Evolutionary conservation across 2,113 vertebrate genomes (phyloP), one percentile per base, ranked within the genome.

Genomic region (Mormoops blainvillei): DNA sequence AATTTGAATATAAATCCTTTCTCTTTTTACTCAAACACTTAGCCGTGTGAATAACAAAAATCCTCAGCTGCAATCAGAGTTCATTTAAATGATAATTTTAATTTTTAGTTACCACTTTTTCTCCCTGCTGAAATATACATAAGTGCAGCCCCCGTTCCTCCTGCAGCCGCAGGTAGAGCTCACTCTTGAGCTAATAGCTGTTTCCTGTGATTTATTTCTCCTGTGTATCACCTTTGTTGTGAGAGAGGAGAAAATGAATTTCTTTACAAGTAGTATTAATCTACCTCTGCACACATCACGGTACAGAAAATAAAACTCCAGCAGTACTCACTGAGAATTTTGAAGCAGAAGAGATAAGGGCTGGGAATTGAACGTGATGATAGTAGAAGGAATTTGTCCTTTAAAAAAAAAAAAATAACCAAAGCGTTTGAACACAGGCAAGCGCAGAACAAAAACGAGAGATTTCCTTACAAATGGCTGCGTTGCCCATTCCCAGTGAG

Each of bases 51-150:
- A 93, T 77, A 81, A 92, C 70, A 87, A 67, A 97, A 97, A 52
- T 54, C 31, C 15, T 83, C 89, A 65, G 28, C 48, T 18, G 70
- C 93, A 96, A 87, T 96, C 96, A 89, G 70, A 90, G 95, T 92
- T 97, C 96, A 97, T 97, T 97, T 93, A 90, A 87, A 97, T 95
- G 97, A 93, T 97, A 87, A 96, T 96, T 97, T 93, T 94, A 67
- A 89, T 96, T 97, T 95, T 94, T 95, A 95, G 96, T 97, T 96
- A 77, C 94, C 78, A 50, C 70, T 85, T 9, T 84, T 93, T 63
- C 45, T 94, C n/a, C 36, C 76, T 67, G 91, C 52, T 93, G 94
- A 93, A 91, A 94, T 80, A 87, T 36, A 63, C 36, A 4, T 52
- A 45, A 77, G 85, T 61, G 3, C 26, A 8, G 41, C 5, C 31